phyloP scores from a whole-genome alignment of 2,888 invertebrate genomes.

The Chrysolina oricalcia region DNA sequence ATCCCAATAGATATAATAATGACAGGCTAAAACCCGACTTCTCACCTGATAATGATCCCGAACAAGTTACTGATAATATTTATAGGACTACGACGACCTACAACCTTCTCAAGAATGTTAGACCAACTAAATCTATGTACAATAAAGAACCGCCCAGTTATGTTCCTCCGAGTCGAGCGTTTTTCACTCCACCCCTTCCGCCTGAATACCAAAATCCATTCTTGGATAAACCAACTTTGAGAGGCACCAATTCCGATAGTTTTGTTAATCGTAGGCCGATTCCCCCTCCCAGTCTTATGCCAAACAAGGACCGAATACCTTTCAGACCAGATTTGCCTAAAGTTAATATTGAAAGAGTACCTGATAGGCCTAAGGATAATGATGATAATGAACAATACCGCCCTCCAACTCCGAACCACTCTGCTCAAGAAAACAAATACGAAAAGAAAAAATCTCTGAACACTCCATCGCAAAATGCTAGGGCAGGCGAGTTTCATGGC shows the following conservation, averaged over 20 bases:
- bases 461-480: constrained; percentile 81
- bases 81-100: constrained; percentile 71
- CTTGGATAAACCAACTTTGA: constrained; percentile 90
- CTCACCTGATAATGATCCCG: constrained; percentile 55
- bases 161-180: constrained; percentile 84
- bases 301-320: constrained; percentile 86
- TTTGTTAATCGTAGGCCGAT: constrained; percentile 84
- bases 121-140: constrained; percentile 76
- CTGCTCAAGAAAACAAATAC: constrained; percentile 56
- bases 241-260: constrained; percentile 78
- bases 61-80: constrained; percentile 67
- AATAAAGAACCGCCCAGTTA: constrained; percentile 86
- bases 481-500: constrained; percentile 68
- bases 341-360: constrained; percentile 66
- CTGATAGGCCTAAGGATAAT: constrained; percentile 54
- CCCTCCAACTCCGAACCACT: constrained; percentile 42
- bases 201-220: constrained; percentile 90
- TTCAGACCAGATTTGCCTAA: constrained; percentile 79
- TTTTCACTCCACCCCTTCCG: constrained; percentile 87
- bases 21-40: constrained; percentile 69
- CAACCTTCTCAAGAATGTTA: constrained; percentile 77
- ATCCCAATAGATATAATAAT: constrained; percentile 78
- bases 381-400: constrained; percentile 46
- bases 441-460: constrained; percentile 83
- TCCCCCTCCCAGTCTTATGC: constrained; percentile 88